phyloP scores from a whole-genome alignment of 2,888 invertebrate genomes.

The Tipula lateralis region DNA sequence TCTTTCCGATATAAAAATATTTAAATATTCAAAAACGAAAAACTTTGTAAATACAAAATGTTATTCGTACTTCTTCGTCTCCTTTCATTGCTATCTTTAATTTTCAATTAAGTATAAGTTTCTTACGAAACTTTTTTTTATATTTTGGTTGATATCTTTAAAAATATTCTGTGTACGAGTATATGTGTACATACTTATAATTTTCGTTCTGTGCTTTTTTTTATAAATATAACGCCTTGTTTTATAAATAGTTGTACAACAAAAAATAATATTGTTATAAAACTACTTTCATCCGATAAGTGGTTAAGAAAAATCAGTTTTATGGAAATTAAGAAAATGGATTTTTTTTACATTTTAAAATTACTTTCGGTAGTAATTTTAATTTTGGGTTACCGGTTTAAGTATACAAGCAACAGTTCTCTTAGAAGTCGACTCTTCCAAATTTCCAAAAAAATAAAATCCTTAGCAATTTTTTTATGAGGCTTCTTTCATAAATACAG shows the following conservation, averaged over 20 bases:
- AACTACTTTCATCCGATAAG: background rate
- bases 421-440: too few relatives aligned
- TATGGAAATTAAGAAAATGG: background rate
- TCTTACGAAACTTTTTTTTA: background rate
- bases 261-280: background rate
- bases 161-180: background rate
- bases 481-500: too few relatives aligned
- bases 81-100: background rate
- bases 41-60: background rate
- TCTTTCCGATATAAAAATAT: background rate
- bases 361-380: too few relatives aligned
- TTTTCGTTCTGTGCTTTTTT: background rate
- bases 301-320: background rate
- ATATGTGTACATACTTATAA: background rate
- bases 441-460: too few relatives aligned
- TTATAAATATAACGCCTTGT: background rate
- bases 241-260: background rate
- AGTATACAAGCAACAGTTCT: too few relatives aligned
- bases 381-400: too few relatives aligned
- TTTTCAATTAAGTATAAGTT: conserved; percentile 14
- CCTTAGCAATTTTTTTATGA: too few relatives aligned
- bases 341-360: too few relatives aligned
- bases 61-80: background rate
- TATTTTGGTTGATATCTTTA: background rate
- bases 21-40: background rate